Conservation (phyloP, 2,113 vertebrate genomes). For the Lophotis ruficrista region DNA sequence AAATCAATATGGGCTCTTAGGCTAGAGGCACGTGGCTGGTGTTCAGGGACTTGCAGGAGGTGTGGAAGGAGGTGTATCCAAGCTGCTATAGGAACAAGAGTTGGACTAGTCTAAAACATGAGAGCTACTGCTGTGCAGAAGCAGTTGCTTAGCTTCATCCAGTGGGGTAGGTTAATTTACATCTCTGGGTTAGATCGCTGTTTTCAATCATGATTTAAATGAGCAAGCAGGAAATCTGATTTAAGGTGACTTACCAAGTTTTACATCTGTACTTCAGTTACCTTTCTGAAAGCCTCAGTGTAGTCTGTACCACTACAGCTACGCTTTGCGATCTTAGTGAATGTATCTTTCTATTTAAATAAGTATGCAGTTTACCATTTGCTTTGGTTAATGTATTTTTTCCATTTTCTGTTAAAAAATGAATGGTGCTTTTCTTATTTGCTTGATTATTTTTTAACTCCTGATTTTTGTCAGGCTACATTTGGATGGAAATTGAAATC, state of each 20-base stretch:
- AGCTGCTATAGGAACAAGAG: neutral
- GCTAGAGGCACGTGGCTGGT: neutral
- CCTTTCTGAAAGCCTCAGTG: neutral
- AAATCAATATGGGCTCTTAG: neutral
- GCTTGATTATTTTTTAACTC: constrained; percentile 20
- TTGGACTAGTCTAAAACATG: neutral
- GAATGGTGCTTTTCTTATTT: neutral
- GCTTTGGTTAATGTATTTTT: neutral
- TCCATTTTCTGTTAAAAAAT: constrained; percentile 3
- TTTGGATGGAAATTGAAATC: constrained; percentile 14
- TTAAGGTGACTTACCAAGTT: neutral
- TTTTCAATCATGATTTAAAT: neutral
- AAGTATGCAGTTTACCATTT: neutral
- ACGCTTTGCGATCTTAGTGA: neutral
- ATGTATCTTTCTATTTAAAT: neutral
- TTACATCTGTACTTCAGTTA: neutral
- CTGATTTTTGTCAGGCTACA: constrained; percentile 7
- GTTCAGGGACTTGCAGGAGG: neutral
- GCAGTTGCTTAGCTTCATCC: neutral
- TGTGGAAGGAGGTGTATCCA: neutral
- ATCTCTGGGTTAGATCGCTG: neutral
- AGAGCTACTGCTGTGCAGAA: neutral
- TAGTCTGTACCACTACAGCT: neutral
- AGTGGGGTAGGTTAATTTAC: neutral
- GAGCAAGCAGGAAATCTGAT: neutral